These are phyloP conservation scores for Bradypodion ventrale DNA, from an alignment of 2,797 vertebrate genomes.

Conservation along the genomic window DNA sequence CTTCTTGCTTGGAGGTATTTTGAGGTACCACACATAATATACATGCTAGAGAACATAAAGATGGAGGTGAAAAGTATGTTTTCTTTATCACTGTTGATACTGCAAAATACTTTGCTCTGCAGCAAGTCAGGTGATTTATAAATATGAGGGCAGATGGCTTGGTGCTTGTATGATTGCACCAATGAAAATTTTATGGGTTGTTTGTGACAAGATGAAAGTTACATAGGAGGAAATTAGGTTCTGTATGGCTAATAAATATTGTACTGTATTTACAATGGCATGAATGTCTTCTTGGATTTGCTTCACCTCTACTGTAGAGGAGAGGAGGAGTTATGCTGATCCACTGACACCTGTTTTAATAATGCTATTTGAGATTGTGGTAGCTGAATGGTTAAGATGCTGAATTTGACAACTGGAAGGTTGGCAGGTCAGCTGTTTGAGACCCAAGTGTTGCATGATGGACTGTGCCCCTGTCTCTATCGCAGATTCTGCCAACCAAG, in stretches of 20 bases:
- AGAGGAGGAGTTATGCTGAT: constrained; percentile 18
- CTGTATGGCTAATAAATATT: constrained; percentile 34
- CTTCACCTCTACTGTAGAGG: constrained; percentile 16
- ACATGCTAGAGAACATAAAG: background rate
- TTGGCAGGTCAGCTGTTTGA: no score
- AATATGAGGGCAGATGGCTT: constrained; percentile 41
- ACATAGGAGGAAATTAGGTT: constrained; percentile 41
- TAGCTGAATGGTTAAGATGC: no score
- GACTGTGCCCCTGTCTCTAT: no score
- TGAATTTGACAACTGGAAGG: no score
- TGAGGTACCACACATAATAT: background rate
- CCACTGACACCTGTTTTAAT: constrained; percentile 1
- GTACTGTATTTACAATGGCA: constrained; percentile 36
- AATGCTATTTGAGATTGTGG: background rate
- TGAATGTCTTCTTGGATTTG: constrained; percentile 39
- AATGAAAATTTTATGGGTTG: constrained; percentile 54
- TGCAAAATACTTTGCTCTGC: constrained; percentile 15
- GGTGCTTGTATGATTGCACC: constrained; percentile 22
- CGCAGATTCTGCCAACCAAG: no score
- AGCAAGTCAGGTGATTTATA: constrained; percentile 1
- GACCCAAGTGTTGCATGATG: no score
- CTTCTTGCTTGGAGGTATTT: no score
- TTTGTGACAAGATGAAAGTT: constrained; percentile 16
- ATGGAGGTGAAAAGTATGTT: background rate
- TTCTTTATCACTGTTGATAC: background rate